These are phyloP conservation scores for Esperia sulphurella DNA, from an alignment of 2,888 invertebrate genomes.

Conservation along the genomic window DNA sequence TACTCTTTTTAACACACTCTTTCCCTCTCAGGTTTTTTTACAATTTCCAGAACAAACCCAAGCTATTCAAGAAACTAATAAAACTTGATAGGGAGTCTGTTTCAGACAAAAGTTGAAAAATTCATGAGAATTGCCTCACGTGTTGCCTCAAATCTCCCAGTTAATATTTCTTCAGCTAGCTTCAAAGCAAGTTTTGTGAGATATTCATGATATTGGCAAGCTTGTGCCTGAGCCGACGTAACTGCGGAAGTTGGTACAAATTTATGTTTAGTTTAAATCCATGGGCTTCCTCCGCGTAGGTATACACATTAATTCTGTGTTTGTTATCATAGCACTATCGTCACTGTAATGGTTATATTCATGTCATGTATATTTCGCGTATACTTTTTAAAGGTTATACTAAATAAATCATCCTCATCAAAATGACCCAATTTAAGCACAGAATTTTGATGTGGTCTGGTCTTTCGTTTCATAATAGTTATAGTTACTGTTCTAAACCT, in stretches of 20 bases:
- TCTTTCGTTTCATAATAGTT: no score
- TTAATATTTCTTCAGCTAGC: not conserved
- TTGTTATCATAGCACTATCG: not conserved
- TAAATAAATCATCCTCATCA: no score
- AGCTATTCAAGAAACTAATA: not conserved
- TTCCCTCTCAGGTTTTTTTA: not conserved
- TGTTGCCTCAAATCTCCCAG: slow-evolving; percentile 2
- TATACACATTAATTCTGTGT: not conserved
- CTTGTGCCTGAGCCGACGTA: not conserved
- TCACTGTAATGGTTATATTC: no score
- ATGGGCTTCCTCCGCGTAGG: not conserved
- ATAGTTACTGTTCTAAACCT: no score
- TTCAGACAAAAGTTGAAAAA: not conserved
- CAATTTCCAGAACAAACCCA: not conserved
- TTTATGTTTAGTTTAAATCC: slow-evolving; percentile 7
- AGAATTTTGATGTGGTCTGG: no score
- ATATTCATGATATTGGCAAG: slow-evolving; percentile 12
- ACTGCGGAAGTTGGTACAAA: slow-evolving; percentile 8
- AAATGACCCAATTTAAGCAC: no score
- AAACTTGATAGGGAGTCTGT: not conserved
- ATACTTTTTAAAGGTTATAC: no score
- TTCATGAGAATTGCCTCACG: slow-evolving; percentile 7
- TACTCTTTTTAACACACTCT: slow-evolving; percentile 4
- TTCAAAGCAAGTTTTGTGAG: slow-evolving; percentile 1
- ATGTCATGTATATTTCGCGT: no score